Conservation (phyloP, 2,888 invertebrate genomes). For the Ashinkailepas kermadecensis region DNA sequence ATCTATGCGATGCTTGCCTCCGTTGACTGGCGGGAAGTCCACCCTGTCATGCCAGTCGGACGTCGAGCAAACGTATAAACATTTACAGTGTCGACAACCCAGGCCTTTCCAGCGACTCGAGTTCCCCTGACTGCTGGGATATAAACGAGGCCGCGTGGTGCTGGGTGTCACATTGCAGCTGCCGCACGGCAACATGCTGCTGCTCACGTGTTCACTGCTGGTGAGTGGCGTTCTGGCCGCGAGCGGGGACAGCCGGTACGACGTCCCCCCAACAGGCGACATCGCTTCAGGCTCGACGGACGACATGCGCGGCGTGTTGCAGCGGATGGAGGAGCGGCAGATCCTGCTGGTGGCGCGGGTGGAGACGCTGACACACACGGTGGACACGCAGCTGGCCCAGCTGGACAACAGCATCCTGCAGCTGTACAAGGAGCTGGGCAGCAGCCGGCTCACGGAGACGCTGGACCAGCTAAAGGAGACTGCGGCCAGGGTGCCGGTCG, state of each 20-base stretch:
- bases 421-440: conserved; percentile 8
- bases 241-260: not conserved
- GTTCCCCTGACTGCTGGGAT: too few relatives aligned
- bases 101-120: too few relatives aligned
- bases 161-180: too few relatives aligned
- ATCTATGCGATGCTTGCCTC: too few relatives aligned
- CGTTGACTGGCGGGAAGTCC: too few relatives aligned
- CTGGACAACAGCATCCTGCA: conserved; percentile 6
- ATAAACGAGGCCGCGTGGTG: too few relatives aligned
- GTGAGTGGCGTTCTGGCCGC: not conserved
- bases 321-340: not conserved
- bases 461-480: not conserved
- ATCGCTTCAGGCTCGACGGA: not conserved
- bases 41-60: too few relatives aligned
- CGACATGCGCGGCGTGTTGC: not conserved
- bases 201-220: not conserved
- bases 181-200: not conserved
- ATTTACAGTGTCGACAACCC: too few relatives aligned
- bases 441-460: not conserved
- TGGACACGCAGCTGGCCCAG: conserved; percentile 5
- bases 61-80: too few relatives aligned
- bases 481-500: not conserved
- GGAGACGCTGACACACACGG: not conserved
- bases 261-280: not conserved
- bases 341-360: not conserved